A percentile compares a stretch with the other conserved stretches of the same genome.
phyloP scores from a whole-genome alignment of 2,888 invertebrate species.

The Andrena fulva region DNA sequence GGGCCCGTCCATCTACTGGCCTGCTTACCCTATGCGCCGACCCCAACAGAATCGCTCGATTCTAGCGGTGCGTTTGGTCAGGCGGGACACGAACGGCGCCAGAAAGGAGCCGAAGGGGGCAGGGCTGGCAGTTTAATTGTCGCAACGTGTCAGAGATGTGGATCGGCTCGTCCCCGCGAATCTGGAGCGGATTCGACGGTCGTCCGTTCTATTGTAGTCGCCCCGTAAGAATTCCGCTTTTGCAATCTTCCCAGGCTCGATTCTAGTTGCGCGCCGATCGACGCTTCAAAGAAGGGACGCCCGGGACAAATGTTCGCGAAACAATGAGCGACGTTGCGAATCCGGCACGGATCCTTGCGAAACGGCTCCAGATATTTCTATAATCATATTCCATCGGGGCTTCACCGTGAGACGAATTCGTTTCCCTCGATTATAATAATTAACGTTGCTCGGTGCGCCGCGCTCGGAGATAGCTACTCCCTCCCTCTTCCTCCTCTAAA shows the following conservation, averaged over 20 bases:
- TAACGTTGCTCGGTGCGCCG: neutral
- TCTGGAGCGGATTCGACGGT: constrained; percentile 79
- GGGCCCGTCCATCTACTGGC: no score
- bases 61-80: no score
- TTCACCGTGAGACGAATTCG: constrained; percentile 47
- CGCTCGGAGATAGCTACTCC: no score
- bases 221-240: constrained; percentile 80
- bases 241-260: constrained; percentile 82
- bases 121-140: constrained; percentile 21
- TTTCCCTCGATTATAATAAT: constrained; percentile 36
- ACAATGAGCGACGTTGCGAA: constrained; percentile 73
- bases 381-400: constrained; percentile 63
- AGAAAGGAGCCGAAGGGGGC: neutral
- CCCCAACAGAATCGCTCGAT: neutral
- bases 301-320: constrained; percentile 72
- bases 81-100: no score
- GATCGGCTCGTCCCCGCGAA: constrained; percentile 64
- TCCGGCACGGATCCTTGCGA: constrained; percentile 69
- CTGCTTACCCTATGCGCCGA: no score
- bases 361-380: constrained; percentile 71
- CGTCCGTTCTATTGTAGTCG: constrained; percentile 74
- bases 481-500: neutral
- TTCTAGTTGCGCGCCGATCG: constrained; percentile 71
- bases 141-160: constrained; percentile 40
- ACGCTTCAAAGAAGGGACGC: constrained; percentile 65